phyloP scores from a whole-genome alignment of 1,140 invertebrate genomes.

The Melipona quadrifasciata region DNA sequence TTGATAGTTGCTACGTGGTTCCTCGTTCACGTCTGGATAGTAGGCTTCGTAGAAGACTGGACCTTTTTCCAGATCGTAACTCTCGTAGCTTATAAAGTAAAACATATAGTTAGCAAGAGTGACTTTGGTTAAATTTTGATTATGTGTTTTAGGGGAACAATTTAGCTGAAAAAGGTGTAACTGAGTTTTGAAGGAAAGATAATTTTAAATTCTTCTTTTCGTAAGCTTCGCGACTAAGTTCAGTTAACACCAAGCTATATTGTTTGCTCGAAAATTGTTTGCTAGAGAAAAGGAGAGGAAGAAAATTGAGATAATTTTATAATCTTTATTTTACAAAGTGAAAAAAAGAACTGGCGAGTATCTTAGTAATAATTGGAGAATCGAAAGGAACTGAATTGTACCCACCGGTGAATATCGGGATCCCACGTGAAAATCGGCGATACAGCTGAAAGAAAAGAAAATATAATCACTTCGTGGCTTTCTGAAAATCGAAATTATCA shows the following conservation, averaged over 20 bases:
- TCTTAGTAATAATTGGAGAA: too few relatives aligned
- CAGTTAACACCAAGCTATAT: too few relatives aligned
- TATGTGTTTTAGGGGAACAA: background rate
- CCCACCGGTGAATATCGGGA: constrained; percentile 30
- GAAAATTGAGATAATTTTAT: too few relatives aligned
- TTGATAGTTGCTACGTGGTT: constrained; percentile 12
- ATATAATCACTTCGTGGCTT: background rate
- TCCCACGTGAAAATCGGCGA: constrained; percentile 25
- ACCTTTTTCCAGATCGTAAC: constrained; percentile 65
- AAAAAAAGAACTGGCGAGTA: too few relatives aligned
- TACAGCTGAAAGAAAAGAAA: background rate
- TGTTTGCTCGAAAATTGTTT: too few relatives aligned
- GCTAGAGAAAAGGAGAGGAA: too few relatives aligned
- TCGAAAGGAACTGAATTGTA: background rate
- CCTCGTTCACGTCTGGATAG: constrained; percentile 65
- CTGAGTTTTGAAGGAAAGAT: background rate
- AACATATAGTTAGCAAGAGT: background rate
- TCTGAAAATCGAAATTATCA: background rate
- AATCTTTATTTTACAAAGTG: too few relatives aligned
- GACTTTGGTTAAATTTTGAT: background rate
- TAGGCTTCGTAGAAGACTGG: constrained; percentile 75
- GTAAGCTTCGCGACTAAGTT: too few relatives aligned
- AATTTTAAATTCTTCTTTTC: too few relatives aligned
- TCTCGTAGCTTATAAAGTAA: constrained; percentile 44
- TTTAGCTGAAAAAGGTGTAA: background rate